Conservation (phyloP, 2,113 vertebrate species). For the Pachyramphus minor region DNA sequence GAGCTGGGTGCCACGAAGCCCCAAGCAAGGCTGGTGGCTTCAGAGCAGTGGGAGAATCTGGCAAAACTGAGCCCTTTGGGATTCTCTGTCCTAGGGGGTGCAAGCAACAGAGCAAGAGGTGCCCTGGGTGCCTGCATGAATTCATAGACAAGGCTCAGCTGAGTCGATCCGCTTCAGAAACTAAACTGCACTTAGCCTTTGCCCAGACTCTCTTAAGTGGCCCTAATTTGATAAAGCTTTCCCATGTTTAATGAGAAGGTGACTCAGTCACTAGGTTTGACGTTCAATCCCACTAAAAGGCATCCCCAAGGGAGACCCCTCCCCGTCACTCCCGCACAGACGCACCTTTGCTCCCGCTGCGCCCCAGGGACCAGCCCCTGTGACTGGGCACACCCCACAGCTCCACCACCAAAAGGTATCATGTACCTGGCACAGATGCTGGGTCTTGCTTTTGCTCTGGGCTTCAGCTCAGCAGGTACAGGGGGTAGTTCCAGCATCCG, state of each 20-base stretch:
- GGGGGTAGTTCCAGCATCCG: not conserved
- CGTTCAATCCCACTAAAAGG: not conserved
- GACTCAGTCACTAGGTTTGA: not conserved
- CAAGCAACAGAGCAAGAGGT: not conserved
- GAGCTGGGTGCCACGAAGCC: fast-evolving
- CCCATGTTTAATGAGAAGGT: not conserved
- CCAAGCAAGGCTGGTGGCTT: not conserved
- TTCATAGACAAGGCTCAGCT: not conserved
- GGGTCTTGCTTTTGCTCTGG: not conserved
- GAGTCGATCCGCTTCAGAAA: conserved; percentile 10
- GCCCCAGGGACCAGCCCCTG: not conserved
- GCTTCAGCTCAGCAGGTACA: not conserved
- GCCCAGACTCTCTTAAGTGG: conserved; percentile 18
- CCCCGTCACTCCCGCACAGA: fast-evolving
- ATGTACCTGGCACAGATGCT: fast-evolving
- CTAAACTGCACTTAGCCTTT: conserved; percentile 46
- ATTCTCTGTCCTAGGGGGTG: not conserved
- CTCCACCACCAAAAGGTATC: not conserved
- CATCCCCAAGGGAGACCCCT: fast-evolving
- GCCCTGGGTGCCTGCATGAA: fast-evolving
- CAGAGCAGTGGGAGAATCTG: not conserved
- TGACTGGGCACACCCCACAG: not conserved
- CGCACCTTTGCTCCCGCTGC: fast-evolving
- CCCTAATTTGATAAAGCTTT: conserved; percentile 51
- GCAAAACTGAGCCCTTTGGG: not conserved